These are phyloP conservation scores for Semicossyphus pulcher DNA, from an alignment of 2,113 vertebrate species.

Conservation along the genomic window DNA sequence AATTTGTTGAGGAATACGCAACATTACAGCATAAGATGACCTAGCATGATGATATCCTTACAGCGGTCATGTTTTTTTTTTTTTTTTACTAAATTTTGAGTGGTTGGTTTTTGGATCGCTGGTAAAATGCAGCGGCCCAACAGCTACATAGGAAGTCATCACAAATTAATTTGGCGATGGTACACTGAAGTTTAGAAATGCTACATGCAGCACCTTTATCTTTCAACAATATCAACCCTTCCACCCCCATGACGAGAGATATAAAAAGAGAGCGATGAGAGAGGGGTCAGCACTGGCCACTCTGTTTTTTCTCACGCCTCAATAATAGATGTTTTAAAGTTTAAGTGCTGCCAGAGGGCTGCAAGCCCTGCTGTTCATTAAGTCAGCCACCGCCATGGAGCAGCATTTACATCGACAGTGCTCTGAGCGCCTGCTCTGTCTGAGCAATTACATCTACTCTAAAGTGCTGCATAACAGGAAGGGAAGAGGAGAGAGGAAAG, in stretches of 20 bases:
- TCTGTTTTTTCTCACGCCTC: conserved; percentile 88
- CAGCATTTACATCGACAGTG: conserved; percentile 92
- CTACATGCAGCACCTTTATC: conserved; percentile 24
- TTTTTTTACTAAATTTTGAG: too few species aligned
- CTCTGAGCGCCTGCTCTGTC: conserved; percentile 84
- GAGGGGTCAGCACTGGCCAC: conserved; percentile 93
- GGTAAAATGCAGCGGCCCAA: background rate
- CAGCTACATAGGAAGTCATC: background rate
- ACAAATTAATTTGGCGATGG: conserved; percentile 26
- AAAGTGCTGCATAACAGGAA: conserved; percentile 53
- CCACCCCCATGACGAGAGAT: conserved; percentile 37
- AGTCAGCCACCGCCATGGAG: conserved; percentile 90
- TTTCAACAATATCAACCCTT: conserved; percentile 34
- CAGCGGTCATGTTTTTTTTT: too few species aligned
- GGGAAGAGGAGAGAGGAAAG: background rate
- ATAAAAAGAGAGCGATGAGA: conserved; percentile 65
- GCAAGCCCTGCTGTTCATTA: conserved; percentile 93
- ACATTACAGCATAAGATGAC: too few species aligned
- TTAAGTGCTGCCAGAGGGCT: conserved; percentile 97
- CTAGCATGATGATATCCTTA: too few species aligned
- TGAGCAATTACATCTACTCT: conserved; percentile 74
- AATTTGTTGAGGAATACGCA: too few species aligned
- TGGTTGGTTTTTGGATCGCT: background rate
- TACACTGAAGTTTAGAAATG: conserved; percentile 25
- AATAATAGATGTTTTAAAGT: conserved; percentile 99